Evolutionary conservation across 2,797 vertebrate species (phyloP), one percentile per base, ranked within the genome.

Genomic region (Esox lucius): DNA sequence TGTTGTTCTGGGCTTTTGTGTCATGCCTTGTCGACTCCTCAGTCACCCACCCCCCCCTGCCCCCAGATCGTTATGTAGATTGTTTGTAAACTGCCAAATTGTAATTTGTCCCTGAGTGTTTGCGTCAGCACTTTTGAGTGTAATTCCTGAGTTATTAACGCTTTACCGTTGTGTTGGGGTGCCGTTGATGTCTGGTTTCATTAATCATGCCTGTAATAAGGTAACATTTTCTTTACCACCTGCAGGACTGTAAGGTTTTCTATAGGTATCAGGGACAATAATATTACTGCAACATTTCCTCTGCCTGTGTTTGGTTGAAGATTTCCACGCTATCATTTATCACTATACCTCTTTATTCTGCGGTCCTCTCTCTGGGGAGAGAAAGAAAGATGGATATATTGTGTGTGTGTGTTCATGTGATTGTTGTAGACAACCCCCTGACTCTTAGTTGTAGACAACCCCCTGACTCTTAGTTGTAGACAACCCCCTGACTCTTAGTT

Each of bases 121-220:
- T 59, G 68, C 42, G 74, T 83, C 28, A 75, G 64, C 81, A 56
- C 65, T 80, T 80, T 49, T 33, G 56, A 59, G n/a, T 59, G 26
- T 35, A 62, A 70, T 39, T 67, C 81, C 80, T 81, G 68, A 65
- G 80, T 81, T 81, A 81, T 85, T 83, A 77, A 86, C 75, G 17
- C 13, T 7, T 9, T 17, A 42, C 53, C 31, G 28, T 15, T 28
- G 51, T 68, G 59, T 74, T 59, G 51, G 72, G 66, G 35, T 73
- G 72, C 69, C 73, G 66, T 69, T 74, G 31, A 71, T 5, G 51
- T 76, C 62, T 69, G 73, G 78, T 74, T 79, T 46, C 69, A 75
- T 71, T 71, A 39, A 75, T 66, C 62, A 42, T 1, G 17, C 33
- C 74, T 71, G 24, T 42, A 31, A 42, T 62, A 19, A 70, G n/a